A percentile compares a stretch with the other conserved stretches of the same genome.
Conservation (phyloP, 2,888 invertebrate species). For the Caenorhabditis zanzibari region DNA sequence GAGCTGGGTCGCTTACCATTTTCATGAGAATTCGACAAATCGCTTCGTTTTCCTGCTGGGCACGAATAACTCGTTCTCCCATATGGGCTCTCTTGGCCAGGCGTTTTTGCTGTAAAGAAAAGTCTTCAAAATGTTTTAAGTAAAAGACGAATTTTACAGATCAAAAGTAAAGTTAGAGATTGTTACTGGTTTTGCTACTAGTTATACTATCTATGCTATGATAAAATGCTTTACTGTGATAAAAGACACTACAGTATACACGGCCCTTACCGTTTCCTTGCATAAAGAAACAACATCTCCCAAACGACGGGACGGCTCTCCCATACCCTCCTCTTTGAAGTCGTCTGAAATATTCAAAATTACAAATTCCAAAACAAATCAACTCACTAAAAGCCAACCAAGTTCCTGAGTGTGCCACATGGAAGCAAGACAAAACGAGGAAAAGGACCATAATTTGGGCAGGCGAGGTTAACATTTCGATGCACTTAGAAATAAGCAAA, state of each 20-base stretch:
- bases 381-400: constrained; percentile 66
- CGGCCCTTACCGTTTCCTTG: constrained; percentile 62
- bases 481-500: not conserved
- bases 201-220: too few relatives aligned
- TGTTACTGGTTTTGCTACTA: too few relatives aligned
- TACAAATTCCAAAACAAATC: too few relatives aligned
- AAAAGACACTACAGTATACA: too few relatives aligned
- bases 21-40: constrained; percentile 63
- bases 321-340: constrained; percentile 61
- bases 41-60: constrained; percentile 63
- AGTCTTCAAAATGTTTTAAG: not conserved
- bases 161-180: too few relatives aligned
- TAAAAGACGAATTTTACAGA: not conserved
- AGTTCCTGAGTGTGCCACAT: constrained; percentile 49
- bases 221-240: too few relatives aligned
- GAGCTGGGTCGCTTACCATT: constrained; percentile 46
- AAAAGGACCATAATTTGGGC: constrained; percentile 7
- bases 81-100: constrained; percentile 58
- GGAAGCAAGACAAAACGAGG: constrained; percentile 23
- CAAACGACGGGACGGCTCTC: constrained; percentile 47
- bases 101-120: constrained; percentile 60
- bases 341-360: constrained; percentile 52
- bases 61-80: constrained; percentile 59
- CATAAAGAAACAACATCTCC: constrained; percentile 60
- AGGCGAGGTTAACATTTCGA: constrained; percentile 16